Evolutionary conservation across 1,140 invertebrate genomes (phyloP).

Genomic region (Platyscapa corneri): DNA sequence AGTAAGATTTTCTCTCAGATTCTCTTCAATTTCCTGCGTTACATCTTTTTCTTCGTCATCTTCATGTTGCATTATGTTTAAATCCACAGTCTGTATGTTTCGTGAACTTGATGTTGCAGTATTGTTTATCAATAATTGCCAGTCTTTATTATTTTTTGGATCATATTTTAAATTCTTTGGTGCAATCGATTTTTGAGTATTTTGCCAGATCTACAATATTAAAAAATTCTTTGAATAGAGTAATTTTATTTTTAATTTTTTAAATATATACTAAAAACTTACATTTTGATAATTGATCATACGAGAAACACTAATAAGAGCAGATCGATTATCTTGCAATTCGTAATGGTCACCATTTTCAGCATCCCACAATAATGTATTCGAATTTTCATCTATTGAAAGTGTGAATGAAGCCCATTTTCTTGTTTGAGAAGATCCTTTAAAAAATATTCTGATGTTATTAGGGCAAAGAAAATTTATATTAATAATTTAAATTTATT

Average conservation of each 20-base stretch:
- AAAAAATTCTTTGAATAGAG: background rate
- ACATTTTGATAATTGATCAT: conserved; percentile 69
- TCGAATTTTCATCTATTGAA: conserved; percentile 60
- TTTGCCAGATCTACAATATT: conserved; percentile 68
- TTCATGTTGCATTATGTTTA: conserved; percentile 52
- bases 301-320: conserved; percentile 64
- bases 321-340: conserved; percentile 65
- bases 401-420: conserved; percentile 67
- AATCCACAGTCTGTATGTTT: conserved; percentile 61
- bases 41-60: conserved; percentile 54
- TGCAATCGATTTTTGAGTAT: conserved; percentile 64
- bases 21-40: conserved; percentile 61
- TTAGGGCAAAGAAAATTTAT: too few species aligned
- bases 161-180: conserved; percentile 66
- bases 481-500: too few species aligned
- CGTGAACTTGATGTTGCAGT: conserved; percentile 52
- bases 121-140: conserved; percentile 61
- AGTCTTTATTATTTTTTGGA: conserved; percentile 65
- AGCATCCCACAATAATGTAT: conserved; percentile 66
- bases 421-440: conserved; percentile 67
- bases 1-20: conserved; percentile 64
- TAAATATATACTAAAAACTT: conserved; percentile 46
- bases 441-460: background rate
- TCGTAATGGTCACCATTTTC: conserved; percentile 67
- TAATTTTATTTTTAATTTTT: background rate